A percentile compares a stretch with the other conserved stretches of the same genome.
Evolutionary conservation across 2,113 vertebrate genomes (phyloP).

Genomic region (Gracilinanus agilis): DNA sequence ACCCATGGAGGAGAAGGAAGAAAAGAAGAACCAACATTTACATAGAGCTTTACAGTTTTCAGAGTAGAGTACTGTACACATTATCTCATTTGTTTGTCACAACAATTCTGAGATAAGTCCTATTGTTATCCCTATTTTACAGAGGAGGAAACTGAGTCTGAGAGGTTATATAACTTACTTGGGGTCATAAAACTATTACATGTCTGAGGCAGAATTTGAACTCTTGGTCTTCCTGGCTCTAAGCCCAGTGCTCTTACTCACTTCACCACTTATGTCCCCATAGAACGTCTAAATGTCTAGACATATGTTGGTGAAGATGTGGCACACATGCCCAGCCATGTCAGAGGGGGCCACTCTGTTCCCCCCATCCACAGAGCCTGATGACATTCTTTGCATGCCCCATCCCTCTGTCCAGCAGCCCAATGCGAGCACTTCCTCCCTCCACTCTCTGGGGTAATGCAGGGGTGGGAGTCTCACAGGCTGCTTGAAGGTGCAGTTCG

Average conservation of each 20-base stretch:
- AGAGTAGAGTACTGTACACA: not conserved
- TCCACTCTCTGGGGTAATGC: too few relatives aligned
- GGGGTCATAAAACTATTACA: not conserved
- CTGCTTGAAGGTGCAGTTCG: too few relatives aligned
- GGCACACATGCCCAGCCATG: too few relatives aligned
- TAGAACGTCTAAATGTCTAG: not conserved
- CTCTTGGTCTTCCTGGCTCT: not conserved
- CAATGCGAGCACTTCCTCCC: too few relatives aligned
- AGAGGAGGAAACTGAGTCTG: not conserved
- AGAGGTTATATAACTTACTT: too few relatives aligned
- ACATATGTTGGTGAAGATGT: too few relatives aligned
- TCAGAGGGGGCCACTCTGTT: too few relatives aligned
- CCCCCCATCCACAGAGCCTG: too few relatives aligned
- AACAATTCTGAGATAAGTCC: not conserved
- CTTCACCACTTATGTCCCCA: not conserved
- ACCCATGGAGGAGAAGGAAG: not conserved
- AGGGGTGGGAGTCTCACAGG: too few relatives aligned
- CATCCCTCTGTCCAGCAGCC: too few relatives aligned
- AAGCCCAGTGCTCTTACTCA: not conserved
- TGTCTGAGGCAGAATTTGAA: not conserved
- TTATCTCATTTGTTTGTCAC: not conserved
- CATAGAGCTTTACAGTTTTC: not conserved
- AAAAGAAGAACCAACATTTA: not conserved
- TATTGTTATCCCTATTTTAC: not conserved
- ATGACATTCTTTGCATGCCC: too few relatives aligned